Percentiles rank a stretch among this genome's conserved stretches.
These are phyloP conservation scores for Chironomus striatipennis DNA, from an alignment of 1,140 invertebrate species.

Conservation along the genomic window DNA sequence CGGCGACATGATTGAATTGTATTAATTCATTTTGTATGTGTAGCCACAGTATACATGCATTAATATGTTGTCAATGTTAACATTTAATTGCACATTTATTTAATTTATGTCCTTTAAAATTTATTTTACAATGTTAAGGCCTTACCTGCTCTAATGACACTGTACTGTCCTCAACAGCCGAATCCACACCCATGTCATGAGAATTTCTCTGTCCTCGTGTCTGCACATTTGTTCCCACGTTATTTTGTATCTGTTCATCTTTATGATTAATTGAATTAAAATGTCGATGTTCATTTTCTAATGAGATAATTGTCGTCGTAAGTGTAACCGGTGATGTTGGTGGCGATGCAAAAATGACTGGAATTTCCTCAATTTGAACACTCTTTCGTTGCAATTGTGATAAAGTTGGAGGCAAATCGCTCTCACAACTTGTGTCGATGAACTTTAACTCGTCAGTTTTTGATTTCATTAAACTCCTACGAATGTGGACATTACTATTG, in stretches of 20 bases:
- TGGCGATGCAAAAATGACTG: neutral
- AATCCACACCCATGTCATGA: conserved; percentile 19
- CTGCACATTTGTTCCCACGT: neutral
- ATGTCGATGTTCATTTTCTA: conserved; percentile 8
- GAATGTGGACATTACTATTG: neutral
- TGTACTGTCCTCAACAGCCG: conserved; percentile 26
- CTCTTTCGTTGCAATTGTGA: neutral
- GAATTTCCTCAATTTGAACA: neutral
- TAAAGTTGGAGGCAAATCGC: conserved; percentile 22
- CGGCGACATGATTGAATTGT: no score
- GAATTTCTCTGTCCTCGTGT: neutral
- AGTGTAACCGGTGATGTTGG: neutral
- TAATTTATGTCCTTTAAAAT: neutral
- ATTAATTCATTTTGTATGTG: no score
- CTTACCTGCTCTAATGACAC: conserved; percentile 24
- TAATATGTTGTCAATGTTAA: no score
- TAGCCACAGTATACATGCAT: no score
- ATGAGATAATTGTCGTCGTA: conserved; percentile 7
- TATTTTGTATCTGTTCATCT: neutral
- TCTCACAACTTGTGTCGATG: conserved; percentile 28
- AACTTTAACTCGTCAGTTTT: conserved; percentile 27
- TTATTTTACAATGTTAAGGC: neutral
- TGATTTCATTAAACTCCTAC: conserved; percentile 1
- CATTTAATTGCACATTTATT: no score
- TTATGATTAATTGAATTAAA: neutral